Base-by-base conservation (phyloP, 1,140 invertebrate genomes). In the Lithobius niger region DNA sequence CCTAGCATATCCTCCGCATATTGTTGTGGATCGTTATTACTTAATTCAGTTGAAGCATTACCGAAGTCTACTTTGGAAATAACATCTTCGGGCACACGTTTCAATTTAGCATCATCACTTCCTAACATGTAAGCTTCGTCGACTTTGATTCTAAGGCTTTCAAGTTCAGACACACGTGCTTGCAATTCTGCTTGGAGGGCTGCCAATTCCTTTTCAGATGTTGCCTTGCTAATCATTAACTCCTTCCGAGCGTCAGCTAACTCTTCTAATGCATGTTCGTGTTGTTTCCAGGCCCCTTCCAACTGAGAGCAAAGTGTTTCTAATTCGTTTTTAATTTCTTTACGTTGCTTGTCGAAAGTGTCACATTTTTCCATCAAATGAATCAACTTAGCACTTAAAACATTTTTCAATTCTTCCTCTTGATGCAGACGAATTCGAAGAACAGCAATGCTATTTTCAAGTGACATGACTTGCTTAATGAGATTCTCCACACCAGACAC, bases 91-190 rank as follows among this genome's bases (percentile, higher is more conserved):
- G n/a, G n/a, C n/a, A n/a, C n/a, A n/a, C n/a, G n/a, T n/a, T n/a
- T n/a, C n/a, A n/a, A n/a, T n/a, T n/a, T n/a, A 36, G 6, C n/a
- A n/a, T 45, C 43, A 18, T 36, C 27, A 31, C 27, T 52, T 4
- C 26, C 50, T 10, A 31, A 13, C 2, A 22, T n/a, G 22, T 16
- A 19, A 18, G 27, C 27, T 3, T 2, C 15, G 13, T 52, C 4
- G n/a, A 31, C 50, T 28, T 52, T 52, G 19, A 52, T 52, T 4
- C 24, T 36, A 21, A 31, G n/a, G 36, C n/a, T 18, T 31, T 52
- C 50, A 21, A 6, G 2, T 26, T 27, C 22, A 13, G 3, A 4
- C 3, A 52, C 27, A 13, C 19, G 6, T 18, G 3, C 27, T 52
- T 31, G n/a, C 13, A 28, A 27, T 52, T 52, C 13, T n/a, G 15